Percentiles rank a stretch among this genome's conserved stretches.
Conservation (phyloP, 2,797 vertebrate genomes). For the Prunella strophiata region DNA sequence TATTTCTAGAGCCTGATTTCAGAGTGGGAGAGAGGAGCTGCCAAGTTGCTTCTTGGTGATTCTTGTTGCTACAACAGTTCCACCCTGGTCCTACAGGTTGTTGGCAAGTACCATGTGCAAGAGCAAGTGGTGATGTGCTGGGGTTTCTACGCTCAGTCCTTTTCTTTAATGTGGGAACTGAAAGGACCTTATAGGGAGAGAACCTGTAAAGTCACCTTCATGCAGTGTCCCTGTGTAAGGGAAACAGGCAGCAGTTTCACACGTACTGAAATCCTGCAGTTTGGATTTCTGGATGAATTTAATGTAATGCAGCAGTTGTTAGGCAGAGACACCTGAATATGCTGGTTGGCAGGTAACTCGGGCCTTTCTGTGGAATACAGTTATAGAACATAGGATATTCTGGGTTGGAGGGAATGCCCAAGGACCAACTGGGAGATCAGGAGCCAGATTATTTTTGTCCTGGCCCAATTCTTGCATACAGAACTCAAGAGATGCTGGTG, state of each 20-base stretch:
- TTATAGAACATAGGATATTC: neutral
- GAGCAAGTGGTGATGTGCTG: neutral
- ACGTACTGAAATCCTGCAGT: neutral
- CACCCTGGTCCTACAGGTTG: neutral
- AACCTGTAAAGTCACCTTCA: neutral
- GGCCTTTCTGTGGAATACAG: neutral
- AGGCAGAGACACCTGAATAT: neutral
- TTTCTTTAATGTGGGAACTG: neutral
- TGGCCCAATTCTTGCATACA: neutral
- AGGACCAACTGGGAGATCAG: neutral
- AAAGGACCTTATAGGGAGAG: neutral
- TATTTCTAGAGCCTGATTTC: neutral
- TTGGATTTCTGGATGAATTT: neutral
- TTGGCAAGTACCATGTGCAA: neutral
- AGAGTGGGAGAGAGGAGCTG: neutral
- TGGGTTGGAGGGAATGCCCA: neutral
- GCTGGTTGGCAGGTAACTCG: neutral
- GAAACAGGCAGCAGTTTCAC: neutral
- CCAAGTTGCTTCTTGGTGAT: neutral
- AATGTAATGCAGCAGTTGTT: neutral
- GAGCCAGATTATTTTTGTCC: neutral
- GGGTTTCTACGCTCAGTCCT: neutral
- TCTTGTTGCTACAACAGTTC: neutral
- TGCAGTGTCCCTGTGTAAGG: neutral
- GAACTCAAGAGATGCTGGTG: neutral